A percentile compares a stretch with the other conserved stretches of the same genome.
These are phyloP conservation scores for Uria aalge DNA, from an alignment of 2,113 vertebrate species.

Conservation along the genomic window DNA sequence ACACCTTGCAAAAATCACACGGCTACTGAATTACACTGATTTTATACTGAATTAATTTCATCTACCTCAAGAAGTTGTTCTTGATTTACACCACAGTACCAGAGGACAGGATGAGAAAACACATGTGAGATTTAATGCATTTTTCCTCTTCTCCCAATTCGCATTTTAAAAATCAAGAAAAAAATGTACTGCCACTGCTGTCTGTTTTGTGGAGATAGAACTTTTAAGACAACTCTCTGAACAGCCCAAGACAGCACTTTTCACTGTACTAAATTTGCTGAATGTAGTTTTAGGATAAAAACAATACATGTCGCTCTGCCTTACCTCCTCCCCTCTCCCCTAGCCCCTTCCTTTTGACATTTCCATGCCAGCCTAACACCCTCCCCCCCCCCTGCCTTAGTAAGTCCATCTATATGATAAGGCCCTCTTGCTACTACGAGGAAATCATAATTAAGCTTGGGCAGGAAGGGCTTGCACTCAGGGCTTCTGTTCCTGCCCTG, in stretches of 20 bases:
- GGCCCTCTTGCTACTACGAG: rapidly evolving
- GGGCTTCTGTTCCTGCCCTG: neutral
- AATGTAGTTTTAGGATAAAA: neutral
- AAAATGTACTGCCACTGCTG: neutral
- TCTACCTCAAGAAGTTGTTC: neutral
- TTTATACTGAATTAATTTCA: neutral
- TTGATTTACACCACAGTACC: neutral
- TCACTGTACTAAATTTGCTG: neutral
- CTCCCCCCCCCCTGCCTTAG: no score
- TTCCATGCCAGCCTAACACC: neutral
- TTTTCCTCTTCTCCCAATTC: neutral
- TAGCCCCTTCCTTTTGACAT: neutral
- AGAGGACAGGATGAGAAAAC: neutral
- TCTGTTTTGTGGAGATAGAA: neutral
- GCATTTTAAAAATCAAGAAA: neutral
- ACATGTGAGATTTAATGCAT: neutral
- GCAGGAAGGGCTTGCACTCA: neutral
- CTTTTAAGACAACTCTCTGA: neutral
- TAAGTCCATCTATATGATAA: neutral
- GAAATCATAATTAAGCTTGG: neutral
- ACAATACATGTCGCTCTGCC: neutral
- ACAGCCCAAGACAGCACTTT: neutral
- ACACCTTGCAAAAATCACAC: neutral
- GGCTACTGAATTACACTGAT: neutral
- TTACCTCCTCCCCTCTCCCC: neutral